These are phyloP conservation scores for Styela plicata DNA, from an alignment of 23 tunicate species.

Conservation along the genomic window DNA sequence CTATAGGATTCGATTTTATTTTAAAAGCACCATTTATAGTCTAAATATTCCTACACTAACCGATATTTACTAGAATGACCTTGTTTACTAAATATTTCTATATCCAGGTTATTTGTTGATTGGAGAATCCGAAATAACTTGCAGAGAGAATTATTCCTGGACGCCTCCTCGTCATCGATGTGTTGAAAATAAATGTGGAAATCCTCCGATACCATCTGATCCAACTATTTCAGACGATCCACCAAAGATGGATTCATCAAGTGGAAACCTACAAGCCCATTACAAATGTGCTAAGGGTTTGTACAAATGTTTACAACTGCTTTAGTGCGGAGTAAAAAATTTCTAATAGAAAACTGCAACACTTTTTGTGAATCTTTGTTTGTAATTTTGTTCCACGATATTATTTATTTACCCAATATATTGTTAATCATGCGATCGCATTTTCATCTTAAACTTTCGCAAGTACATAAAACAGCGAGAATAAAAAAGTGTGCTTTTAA, in stretches of 20 bases:
- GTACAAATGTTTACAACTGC: no score
- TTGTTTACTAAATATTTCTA: no score
- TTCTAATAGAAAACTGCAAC: no score
- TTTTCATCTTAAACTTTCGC: neutral
- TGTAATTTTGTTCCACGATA: neutral
- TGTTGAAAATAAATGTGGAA: neutral
- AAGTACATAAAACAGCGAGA: neutral
- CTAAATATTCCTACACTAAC: no score
- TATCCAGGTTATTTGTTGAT: neutral
- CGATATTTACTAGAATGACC: no score
- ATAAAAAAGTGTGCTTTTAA: neutral
- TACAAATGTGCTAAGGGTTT: slow-evolving; percentile 4
- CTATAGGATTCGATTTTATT: no score
- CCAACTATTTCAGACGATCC: neutral
- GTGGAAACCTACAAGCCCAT: neutral
- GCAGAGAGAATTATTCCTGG: neutral
- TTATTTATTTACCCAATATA: neutral
- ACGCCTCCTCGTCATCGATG: neutral
- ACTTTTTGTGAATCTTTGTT: neutral
- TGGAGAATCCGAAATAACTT: neutral
- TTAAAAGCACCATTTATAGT: no score
- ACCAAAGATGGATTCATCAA: neutral
- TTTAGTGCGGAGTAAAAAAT: no score
- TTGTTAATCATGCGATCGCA: neutral
- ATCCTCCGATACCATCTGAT: neutral